These are phyloP conservation scores for Cacoxenus indagator DNA, from an alignment of 2,888 invertebrate genomes.

Conservation along the genomic window DNA sequence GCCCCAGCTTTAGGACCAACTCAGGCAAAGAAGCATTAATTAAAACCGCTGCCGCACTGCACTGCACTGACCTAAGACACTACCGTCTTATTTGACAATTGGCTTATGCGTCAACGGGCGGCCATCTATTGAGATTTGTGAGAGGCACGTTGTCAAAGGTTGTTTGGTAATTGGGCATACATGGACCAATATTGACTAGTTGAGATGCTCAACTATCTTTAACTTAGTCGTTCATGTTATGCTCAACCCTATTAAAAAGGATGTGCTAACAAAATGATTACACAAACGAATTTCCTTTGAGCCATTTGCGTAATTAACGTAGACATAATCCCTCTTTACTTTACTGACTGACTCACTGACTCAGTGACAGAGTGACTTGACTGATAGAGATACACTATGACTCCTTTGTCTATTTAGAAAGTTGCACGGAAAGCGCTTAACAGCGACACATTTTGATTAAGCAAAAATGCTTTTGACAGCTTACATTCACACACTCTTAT, in stretches of 20 bases:
- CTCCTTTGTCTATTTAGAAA: constrained; percentile 28
- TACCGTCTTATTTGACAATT: not conserved
- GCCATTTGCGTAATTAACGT: constrained; percentile 50
- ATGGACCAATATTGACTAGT: not conserved
- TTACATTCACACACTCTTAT: constrained; percentile 17
- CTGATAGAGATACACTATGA: constrained; percentile 23
- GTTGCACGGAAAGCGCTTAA: constrained; percentile 52
- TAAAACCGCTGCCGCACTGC: not conserved
- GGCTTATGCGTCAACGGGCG: not conserved
- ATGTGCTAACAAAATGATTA: constrained; percentile 5
- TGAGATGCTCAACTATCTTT: too few species aligned
- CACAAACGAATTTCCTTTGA: constrained; percentile 11
- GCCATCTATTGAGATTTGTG: not conserved
- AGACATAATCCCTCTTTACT: constrained; percentile 54
- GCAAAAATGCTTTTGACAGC: constrained; percentile 57
- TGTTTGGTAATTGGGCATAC: not conserved
- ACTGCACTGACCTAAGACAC: not conserved
- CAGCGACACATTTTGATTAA: constrained; percentile 56
- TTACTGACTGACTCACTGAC: constrained; percentile 28
- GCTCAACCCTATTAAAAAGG: not conserved
- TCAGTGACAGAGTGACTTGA: constrained; percentile 31
- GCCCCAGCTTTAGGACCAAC: too few species aligned
- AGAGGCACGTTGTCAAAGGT: not conserved
- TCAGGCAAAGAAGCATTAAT: too few species aligned
- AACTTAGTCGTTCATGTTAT: too few species aligned